phyloP scores from a whole-genome alignment of 2,797 vertebrate genomes.

The Synanceia verrucosa region DNA sequence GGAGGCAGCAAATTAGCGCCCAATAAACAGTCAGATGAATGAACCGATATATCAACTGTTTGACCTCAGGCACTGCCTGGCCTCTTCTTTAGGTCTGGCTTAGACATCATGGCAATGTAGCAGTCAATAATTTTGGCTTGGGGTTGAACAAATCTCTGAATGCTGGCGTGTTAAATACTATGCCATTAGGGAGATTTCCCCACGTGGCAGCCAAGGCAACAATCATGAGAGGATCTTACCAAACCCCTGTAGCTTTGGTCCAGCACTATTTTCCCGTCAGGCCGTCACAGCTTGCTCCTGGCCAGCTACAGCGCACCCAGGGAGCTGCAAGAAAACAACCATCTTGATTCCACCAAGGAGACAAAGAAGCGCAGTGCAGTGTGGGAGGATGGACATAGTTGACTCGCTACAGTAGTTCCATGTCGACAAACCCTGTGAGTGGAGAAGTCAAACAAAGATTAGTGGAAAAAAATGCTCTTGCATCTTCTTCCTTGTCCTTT shows the following conservation, averaged over 20 bases:
- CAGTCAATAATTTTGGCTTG: slow-evolving; percentile 46
- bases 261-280: slow-evolving; percentile 51
- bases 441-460: not conserved
- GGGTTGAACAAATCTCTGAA: slow-evolving; percentile 39
- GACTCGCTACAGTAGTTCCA: slow-evolving; percentile 3
- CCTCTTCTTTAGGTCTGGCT: slow-evolving; percentile 8
- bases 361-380: slow-evolving; percentile 31
- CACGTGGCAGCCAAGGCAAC: slow-evolving; percentile 47
- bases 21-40: slow-evolving; percentile 24
- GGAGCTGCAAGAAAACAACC: slow-evolving; percentile 38
- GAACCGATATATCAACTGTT: slow-evolving; percentile 15
- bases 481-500: not conserved
- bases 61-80: slow-evolving; percentile 14
- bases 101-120: slow-evolving; percentile 11
- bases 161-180: slow-evolving; percentile 43
- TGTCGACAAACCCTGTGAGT: not conserved
- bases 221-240: slow-evolving; percentile 61
- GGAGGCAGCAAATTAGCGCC: slow-evolving; percentile 38
- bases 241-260: slow-evolving; percentile 56
- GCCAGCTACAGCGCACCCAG: slow-evolving; percentile 37
- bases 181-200: slow-evolving; percentile 30
- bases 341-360: slow-evolving; percentile 24
- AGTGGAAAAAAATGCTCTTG: not conserved
- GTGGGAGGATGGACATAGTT: slow-evolving; percentile 14
- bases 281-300: slow-evolving; percentile 55